Conservation (phyloP, 2,797 vertebrate genomes). For the Microhierax caerulescens region DNA sequence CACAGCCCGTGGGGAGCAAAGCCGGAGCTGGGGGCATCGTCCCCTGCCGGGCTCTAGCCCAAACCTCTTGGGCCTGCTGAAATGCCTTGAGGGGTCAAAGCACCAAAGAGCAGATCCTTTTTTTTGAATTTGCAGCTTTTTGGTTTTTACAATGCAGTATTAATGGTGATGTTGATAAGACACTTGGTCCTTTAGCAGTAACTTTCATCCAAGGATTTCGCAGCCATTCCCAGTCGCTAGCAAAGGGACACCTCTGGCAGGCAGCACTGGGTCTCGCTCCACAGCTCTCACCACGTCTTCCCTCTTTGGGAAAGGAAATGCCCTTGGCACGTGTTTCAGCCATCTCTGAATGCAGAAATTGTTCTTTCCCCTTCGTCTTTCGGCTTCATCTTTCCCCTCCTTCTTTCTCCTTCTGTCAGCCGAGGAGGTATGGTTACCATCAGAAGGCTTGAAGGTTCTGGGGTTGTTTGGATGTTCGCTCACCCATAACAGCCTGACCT, state of each 20-base stretch:
- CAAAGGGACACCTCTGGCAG: background rate
- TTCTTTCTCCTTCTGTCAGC: background rate
- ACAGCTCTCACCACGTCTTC: background rate
- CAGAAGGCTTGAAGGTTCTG: background rate
- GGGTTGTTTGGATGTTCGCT: constrained; percentile 18
- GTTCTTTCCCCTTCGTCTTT: background rate
- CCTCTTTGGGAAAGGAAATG: background rate
- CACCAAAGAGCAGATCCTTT: background rate
- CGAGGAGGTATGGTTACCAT: background rate
- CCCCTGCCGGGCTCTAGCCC: fast-evolving
- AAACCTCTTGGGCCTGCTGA: background rate
- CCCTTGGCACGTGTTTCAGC: background rate
- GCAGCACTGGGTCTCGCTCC: fast-evolving
- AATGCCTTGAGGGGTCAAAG: background rate
- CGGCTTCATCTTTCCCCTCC: background rate
- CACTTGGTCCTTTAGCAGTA: background rate
- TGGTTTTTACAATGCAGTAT: background rate
- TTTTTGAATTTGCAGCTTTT: background rate
- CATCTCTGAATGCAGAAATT: constrained; percentile 35
- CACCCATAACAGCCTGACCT: constrained; percentile 1
- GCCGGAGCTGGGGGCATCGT: fast-evolving
- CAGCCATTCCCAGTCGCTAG: background rate
- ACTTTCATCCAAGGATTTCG: background rate
- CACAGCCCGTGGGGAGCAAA: fast-evolving
- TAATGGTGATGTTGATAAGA: background rate